Conservation (phyloP, 2,113 vertebrate species). For the Morphnarchus princeps region DNA sequence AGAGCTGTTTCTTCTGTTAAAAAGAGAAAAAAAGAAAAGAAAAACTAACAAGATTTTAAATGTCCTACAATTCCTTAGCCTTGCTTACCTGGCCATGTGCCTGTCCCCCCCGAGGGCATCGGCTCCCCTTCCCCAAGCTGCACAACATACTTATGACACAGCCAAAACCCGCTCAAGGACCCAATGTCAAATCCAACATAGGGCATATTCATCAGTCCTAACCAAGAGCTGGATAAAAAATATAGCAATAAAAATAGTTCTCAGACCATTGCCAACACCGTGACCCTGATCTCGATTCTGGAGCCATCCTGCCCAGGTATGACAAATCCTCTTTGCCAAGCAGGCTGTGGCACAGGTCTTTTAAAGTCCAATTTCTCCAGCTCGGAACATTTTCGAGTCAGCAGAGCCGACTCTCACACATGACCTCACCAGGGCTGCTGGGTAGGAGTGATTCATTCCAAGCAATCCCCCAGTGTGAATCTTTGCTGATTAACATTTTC, state of each 20-base stretch:
- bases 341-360: not conserved
- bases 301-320: not conserved
- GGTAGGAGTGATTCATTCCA: conserved; percentile 28
- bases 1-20: not conserved
- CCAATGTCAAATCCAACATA: not conserved
- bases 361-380: not conserved
- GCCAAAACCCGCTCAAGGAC: not conserved
- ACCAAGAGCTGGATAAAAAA: not conserved
- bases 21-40: not conserved
- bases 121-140: not conserved
- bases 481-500: conserved; percentile 60
- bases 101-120: not conserved
- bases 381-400: not conserved
- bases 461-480: conserved; percentile 55
- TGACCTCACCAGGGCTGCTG: not conserved
- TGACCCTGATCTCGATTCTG: fast-evolving
- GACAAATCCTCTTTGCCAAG: not conserved
- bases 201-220: not conserved
- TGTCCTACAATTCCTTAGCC: not conserved
- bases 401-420: not conserved
- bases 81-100: not conserved
- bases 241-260: not conserved
- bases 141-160: not conserved
- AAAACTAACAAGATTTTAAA: not conserved
- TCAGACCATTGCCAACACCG: fast-evolving